These are phyloP conservation scores for Tragelaphus eurycerus DNA, from an alignment of 2,797 vertebrate species.

Conservation along the genomic window DNA sequence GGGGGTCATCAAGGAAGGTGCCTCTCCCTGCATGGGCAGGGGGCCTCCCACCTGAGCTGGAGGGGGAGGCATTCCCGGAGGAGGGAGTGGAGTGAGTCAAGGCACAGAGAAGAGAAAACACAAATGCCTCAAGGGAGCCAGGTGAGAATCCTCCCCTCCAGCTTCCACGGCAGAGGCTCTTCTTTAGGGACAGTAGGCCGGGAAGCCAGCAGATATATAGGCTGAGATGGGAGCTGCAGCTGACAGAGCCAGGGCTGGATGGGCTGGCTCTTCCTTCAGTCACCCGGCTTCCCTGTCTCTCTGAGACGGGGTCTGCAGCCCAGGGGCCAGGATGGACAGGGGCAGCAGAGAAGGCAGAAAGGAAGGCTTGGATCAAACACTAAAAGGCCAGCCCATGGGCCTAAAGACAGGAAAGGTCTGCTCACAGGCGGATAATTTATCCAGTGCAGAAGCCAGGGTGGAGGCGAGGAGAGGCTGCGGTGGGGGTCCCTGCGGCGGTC, in stretches of 20 bases:
- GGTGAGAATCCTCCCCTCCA: rapidly evolving
- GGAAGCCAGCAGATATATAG: background rate
- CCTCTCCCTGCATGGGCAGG: rapidly evolving
- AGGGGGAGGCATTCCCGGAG: background rate
- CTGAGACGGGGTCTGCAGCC: background rate
- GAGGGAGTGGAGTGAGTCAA: rapidly evolving
- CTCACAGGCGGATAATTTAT: rapidly evolving
- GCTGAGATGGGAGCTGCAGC: rapidly evolving
- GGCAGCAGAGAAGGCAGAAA: background rate
- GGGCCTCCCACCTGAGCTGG: too few species aligned
- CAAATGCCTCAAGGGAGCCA: rapidly evolving
- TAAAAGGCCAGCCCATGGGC: rapidly evolving
- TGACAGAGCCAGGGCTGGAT: background rate
- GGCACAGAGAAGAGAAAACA: too few species aligned
- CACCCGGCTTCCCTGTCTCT: background rate
- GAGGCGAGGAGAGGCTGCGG: background rate
- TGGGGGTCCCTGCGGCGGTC: background rate
- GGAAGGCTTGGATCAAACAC: background rate
- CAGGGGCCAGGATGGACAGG: background rate
- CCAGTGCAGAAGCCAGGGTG: background rate
- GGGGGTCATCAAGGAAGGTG: rapidly evolving
- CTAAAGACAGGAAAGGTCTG: rapidly evolving
- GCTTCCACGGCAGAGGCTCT: background rate
- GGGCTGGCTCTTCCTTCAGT: background rate
- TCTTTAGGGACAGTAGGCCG: background rate